These are phyloP conservation scores for Paracanthobrama guichenoti DNA, from an alignment of 2,113 vertebrate species.

Conservation along the genomic window DNA sequence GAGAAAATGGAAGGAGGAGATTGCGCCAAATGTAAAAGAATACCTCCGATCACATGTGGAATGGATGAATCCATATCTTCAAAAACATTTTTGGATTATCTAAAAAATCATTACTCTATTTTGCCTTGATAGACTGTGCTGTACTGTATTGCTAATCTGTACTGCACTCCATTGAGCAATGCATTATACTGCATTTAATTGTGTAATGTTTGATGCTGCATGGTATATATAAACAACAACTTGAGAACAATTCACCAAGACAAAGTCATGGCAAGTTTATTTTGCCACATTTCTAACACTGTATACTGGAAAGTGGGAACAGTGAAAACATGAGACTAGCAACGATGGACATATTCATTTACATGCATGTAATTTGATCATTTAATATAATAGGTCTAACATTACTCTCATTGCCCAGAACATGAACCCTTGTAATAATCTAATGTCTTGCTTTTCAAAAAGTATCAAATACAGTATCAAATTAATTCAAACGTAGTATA, in stretches of 20 bases:
- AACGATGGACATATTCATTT: neutral
- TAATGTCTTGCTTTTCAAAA: neutral
- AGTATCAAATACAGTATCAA: conserved; percentile 5
- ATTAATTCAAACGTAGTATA: neutral
- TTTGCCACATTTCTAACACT: neutral
- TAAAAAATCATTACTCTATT: neutral
- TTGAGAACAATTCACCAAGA: neutral
- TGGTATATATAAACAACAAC: neutral
- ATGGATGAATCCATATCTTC: neutral
- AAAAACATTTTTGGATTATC: neutral
- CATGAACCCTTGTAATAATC: neutral
- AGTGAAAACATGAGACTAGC: neutral
- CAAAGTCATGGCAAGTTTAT: neutral
- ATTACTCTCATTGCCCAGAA: neutral
- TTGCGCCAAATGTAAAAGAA: neutral
- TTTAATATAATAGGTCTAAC: neutral
- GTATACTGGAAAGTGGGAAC: neutral
- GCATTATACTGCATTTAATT: neutral
- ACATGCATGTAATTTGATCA: neutral
- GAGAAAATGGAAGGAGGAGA: too few relatives aligned
- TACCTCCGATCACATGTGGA: neutral
- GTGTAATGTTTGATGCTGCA: neutral
- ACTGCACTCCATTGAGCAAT: neutral
- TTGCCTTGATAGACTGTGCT: neutral
- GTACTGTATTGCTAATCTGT: neutral